Evolutionary conservation across 2,888 invertebrate genomes (phyloP).

Genomic region (Vandiemenella viatica): DNA sequence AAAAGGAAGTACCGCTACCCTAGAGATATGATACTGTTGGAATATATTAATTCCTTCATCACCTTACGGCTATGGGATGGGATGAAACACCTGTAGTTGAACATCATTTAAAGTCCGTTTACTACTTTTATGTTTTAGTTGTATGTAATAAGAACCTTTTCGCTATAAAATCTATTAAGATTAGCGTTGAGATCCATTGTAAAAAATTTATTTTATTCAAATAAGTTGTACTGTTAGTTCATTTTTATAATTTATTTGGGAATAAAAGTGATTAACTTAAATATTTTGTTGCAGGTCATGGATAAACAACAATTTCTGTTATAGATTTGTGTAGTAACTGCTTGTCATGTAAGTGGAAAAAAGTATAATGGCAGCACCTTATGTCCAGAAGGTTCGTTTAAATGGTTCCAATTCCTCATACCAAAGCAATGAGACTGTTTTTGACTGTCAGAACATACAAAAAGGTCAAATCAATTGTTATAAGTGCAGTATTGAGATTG

Average conservation of each 20-base stretch:
- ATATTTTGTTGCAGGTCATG: neutral
- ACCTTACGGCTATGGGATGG: no score
- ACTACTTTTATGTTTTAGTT: no score
- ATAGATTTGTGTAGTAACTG: no score
- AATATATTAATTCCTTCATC: no score
- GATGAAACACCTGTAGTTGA: no score
- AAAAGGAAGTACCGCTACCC: no score
- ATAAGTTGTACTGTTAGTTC: neutral
- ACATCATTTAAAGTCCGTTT: no score
- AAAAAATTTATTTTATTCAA: neutral
- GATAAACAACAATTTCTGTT: neutral
- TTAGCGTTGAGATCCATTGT: no score
- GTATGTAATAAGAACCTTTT: no score
- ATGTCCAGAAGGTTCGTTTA: conserved; percentile 13
- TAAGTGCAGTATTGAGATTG: no score
- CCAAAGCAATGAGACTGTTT: neutral
- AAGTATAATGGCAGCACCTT: conserved; percentile 12
- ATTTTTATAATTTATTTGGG: neutral
- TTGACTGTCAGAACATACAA: neutral
- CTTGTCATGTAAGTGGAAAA: neutral
- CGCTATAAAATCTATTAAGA: no score
- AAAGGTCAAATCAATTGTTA: neutral
- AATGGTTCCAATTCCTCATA: conserved; percentile 3
- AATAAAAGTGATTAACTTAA: neutral
- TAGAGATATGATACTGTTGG: no score